Conservation (phyloP, 1,140 invertebrate species). For the Halesus radiatus region DNA sequence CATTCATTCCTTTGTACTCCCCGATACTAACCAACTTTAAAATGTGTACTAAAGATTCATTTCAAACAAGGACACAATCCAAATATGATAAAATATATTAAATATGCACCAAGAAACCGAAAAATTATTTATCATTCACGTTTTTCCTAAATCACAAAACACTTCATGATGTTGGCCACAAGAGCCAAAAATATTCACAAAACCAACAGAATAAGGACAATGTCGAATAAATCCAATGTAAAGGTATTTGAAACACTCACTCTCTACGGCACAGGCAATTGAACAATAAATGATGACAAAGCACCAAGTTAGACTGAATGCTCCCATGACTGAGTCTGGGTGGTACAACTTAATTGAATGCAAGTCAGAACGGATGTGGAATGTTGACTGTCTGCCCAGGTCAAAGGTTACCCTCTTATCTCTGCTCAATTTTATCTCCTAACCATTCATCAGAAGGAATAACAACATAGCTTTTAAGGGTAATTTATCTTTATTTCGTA, state of each 20-base stretch:
- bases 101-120: neutral
- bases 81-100: too few species aligned
- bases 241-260: conserved; percentile 30
- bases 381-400: conserved; percentile 18
- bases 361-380: conserved; percentile 38
- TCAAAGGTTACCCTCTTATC: conserved; percentile 35
- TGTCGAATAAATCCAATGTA: neutral
- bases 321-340: conserved; percentile 30
- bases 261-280: conserved; percentile 7
- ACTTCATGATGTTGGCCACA: neutral
- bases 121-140: neutral
- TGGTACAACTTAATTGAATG: conserved; percentile 42
- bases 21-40: too few species aligned
- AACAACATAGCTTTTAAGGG: conserved; percentile 14
- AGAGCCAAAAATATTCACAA: neutral
- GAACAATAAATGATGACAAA: conserved; percentile 36
- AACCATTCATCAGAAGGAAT: conserved; percentile 12
- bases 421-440: conserved; percentile 23
- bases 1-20: too few species aligned
- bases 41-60: too few species aligned
- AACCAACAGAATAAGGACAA: neutral
- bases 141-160: neutral
- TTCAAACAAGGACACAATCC: too few species aligned
- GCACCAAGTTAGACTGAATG: conserved; percentile 1
- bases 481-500: conserved; percentile 35